Evolutionary conservation across 2,888 invertebrate genomes (phyloP).

Genomic region (Catocala fraxini): DNA sequence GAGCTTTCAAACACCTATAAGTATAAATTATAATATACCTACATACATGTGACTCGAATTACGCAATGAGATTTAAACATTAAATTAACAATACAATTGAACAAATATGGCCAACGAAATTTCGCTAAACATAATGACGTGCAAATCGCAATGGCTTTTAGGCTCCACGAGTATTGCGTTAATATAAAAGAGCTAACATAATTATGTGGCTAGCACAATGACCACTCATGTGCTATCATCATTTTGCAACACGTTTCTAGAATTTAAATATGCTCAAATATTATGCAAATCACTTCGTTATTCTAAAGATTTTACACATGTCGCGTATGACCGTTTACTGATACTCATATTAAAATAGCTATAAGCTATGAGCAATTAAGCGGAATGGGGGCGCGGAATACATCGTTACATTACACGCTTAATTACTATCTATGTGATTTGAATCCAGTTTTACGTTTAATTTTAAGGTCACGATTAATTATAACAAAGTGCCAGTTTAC

Average conservation of each 20-base stretch:
- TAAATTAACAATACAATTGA: neutral
- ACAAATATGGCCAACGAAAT: constrained; percentile 9
- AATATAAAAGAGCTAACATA: constrained; percentile 49
- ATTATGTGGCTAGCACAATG: constrained; percentile 17
- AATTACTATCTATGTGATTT: constrained; percentile 43
- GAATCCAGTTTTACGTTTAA: constrained; percentile 47
- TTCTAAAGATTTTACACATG: constrained; percentile 27
- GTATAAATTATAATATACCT: too few species aligned
- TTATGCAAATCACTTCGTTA: constrained; percentile 33
- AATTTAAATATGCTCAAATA: constrained; percentile 40
- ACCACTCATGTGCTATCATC: constrained; percentile 56
- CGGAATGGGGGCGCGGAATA: constrained; percentile 46
- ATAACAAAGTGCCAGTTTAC: constrained; percentile 39
- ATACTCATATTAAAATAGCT: constrained; percentile 44
- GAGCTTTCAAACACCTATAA: too few species aligned
- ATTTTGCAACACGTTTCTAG: constrained; percentile 44
- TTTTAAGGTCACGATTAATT: constrained; percentile 47
- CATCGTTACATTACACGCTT: constrained; percentile 45
- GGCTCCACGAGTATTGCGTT: constrained; percentile 26
- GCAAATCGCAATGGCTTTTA: constrained; percentile 28
- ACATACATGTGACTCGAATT: too few species aligned
- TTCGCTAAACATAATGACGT: constrained; percentile 23
- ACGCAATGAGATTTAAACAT: too few species aligned
- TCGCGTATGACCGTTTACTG: constrained; percentile 39
- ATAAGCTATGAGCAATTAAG: constrained; percentile 39